Evolutionary conservation across 2,888 invertebrate genomes (phyloP).

Genomic region (Folsomia manolachei): DNA sequence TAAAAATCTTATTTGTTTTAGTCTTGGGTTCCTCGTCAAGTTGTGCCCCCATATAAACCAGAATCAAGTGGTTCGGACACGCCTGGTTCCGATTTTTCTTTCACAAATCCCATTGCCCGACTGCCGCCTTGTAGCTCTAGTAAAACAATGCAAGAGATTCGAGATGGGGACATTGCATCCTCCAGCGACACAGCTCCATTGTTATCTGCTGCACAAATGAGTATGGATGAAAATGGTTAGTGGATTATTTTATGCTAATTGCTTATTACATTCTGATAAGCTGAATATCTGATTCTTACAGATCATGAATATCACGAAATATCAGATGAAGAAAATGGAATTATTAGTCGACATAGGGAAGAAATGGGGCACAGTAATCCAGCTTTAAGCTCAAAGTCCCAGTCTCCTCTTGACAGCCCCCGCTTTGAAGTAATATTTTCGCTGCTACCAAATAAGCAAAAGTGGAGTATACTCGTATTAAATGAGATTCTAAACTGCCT

Average conservation of each 20-base stretch:
- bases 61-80: conserved; percentile 25
- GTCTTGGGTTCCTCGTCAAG: conserved; percentile 50
- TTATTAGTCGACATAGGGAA: conserved; percentile 34
- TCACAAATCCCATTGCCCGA: conserved; percentile 21
- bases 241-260: background rate
- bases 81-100: conserved; percentile 22
- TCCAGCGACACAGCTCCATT: conserved; percentile 49
- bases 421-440: conserved; percentile 54
- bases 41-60: conserved; percentile 50
- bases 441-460: too few relatives aligned
- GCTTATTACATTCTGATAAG: background rate
- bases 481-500: background rate
- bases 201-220: conserved; percentile 41
- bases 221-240: conserved; percentile 40
- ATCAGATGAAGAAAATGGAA: conserved; percentile 68
- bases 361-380: conserved; percentile 46
- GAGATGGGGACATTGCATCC: conserved; percentile 37
- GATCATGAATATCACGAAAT: conserved; percentile 81
- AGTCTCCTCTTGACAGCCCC: conserved; percentile 55
- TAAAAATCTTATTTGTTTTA: too few relatives aligned
- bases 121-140: conserved; percentile 24
- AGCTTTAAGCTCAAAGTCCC: conserved; percentile 50
- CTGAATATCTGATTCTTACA: conserved; percentile 24
- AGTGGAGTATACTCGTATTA: background rate
- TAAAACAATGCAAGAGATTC: conserved; percentile 38